Base-by-base conservation (phyloP, 2,797 vertebrate genomes). In the Peromyscus attwateri region DNA sequence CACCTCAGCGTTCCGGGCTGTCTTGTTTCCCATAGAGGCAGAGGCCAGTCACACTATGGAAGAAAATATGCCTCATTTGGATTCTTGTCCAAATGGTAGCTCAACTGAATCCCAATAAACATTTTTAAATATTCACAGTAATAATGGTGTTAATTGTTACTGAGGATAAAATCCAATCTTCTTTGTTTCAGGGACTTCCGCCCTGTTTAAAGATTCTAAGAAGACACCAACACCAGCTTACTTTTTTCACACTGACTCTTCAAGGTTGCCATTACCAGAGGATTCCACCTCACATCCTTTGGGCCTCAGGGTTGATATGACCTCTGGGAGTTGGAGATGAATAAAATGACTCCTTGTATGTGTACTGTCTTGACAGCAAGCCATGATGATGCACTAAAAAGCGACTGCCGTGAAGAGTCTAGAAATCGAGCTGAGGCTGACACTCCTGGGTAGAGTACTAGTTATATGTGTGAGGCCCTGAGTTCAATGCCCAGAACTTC, bases 171-270 rank as follows among this genome's bases (percentile, higher is more conserved):
- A 80, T 73, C 23, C 46, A 80, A 84, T 84, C 27, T 60, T 96
- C 46, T 94, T 75, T 66, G 80, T 97, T 94, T 71, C 92, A 98
- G 98, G 83, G n/a, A 77, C 97, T 98, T 79, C 98, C 97, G 85
- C 75, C 96, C 13, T 98, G 97, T 37, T 95, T 97, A 92, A 87
- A 46, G 55, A 97, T 97, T 96, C 95, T 87, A 94, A 97, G 85
- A 93, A 95, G 91, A 89, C 0, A 1, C 77, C 96, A 90, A 37
- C 70, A 91, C 16, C 94, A 94, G 55, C 55, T 68, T 62, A 82
- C 66, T 3, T 11, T 71, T 66, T 98, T 98, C 80, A 89, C 6
- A 40, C 92, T 97, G 55, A 8, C 0, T 80, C 92, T 81, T 79
- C 90, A 91, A 76, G 75, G 82, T 0, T 97, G 97, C 84, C 98